Evolutionary conservation across 1,140 invertebrate genomes (phyloP).

Genomic region (Propsilocerus akamusi): DNA sequence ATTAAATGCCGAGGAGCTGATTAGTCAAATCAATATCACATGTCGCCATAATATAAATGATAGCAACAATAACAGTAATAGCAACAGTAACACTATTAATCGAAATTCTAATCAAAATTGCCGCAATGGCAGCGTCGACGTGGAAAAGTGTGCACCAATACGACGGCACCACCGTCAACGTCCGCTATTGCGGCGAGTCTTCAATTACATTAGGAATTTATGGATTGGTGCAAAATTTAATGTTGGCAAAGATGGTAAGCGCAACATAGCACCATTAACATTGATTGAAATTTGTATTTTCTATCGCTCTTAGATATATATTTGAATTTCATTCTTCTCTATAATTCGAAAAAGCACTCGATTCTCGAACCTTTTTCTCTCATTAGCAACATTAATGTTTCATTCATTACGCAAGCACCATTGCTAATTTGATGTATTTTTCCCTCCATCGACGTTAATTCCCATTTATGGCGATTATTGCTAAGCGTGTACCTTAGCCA

Average conservation of each 20-base stretch:
- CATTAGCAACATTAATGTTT: no score
- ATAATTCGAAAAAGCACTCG: no score
- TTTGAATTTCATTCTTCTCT: no score
- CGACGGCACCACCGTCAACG: neutral
- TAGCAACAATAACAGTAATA: neutral
- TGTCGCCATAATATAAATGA: neutral
- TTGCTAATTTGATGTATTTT: no score
- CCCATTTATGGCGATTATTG: no score
- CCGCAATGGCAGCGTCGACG: neutral
- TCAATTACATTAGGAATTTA: neutral
- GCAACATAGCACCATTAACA: neutral
- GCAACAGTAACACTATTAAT: neutral
- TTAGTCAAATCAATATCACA: neutral
- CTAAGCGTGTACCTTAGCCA: no score
- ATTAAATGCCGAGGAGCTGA: neutral
- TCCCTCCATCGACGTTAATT: no score
- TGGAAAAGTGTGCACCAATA: neutral
- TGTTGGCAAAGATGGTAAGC: neutral
- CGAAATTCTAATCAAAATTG: neutral
- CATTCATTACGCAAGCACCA: no score
- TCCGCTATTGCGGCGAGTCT: neutral
- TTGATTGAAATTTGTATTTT: no score
- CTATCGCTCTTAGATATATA: no score
- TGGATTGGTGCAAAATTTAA: conserved; percentile 2
- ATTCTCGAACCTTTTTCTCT: no score